Base-by-base conservation (phyloP, 1,140 invertebrate species). In the Scaptodrosophila lebanonensis region DNA sequence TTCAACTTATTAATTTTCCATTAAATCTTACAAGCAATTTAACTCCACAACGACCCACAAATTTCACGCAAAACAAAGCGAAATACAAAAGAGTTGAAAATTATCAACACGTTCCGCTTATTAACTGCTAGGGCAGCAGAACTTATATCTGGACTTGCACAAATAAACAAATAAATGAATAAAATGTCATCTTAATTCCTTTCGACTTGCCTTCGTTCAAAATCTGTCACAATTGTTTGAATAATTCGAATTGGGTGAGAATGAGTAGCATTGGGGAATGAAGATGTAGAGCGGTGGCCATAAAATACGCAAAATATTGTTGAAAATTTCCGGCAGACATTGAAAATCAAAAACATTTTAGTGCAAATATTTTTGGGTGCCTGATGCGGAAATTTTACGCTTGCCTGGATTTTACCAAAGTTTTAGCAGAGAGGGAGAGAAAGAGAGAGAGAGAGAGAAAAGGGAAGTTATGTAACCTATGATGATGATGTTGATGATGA, bases 1-100 rank as follows among this genome's bases (percentile, higher is more conserved):
- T 64, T 72, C 68, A 72, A 72, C 68, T 72, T 72, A 72, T 72
- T 72, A 72, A 72, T 72, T 72, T 66, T 58, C 68, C 62, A 72
- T 72, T 72, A 58, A 72, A 52, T 53, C 39, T 62, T 66, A 67
- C 69, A 68, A 67, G 64, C 69, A 73, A 73, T 73, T 73, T 67
- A 56, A 51, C 59, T 56, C 63, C 45, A 33, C 32, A 67, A 32
- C 22, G 35, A 33, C 49, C 38, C 17, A 33, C 20, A 40, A 51
- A 40, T 51, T 29, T 40, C 22, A 40, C 15, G 30, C 22, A 66
- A 48, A 59, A 49, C 30, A 13, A 27, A 47, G 16, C 33, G 27
- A 38, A 9, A 49, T 29, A 33, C 36, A n/a, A 62, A 18, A 40
- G 36, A 35, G 32, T 13, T 3, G 33, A 57, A 67, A 73, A 73